Conservation (phyloP, 2,888 invertebrate species). For the Ommatoiulus sabulosus region DNA sequence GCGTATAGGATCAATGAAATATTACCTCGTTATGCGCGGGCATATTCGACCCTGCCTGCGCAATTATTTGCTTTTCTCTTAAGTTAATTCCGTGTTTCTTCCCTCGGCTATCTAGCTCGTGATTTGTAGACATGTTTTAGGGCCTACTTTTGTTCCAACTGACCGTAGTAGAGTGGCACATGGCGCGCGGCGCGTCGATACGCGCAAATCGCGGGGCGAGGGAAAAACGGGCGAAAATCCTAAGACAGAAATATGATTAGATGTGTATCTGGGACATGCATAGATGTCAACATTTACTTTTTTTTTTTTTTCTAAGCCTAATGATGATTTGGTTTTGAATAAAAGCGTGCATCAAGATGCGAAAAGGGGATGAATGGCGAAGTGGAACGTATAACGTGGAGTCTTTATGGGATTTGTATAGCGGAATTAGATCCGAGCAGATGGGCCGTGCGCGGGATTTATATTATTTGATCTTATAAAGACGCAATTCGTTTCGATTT, state of each 20-base stretch:
- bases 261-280: not conserved
- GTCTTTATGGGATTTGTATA: not conserved
- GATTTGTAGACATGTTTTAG: constrained; percentile 16
- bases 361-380: not conserved
- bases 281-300: not conserved
- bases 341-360: constrained; percentile 29
- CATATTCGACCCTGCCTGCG: too few species aligned
- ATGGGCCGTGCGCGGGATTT: constrained; percentile 10
- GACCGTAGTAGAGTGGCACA: not conserved
- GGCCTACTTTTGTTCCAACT: not conserved
- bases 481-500: constrained; percentile 47
- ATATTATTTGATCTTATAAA: constrained; percentile 41
- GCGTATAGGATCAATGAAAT: not conserved
- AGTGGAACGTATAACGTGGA: not conserved
- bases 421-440: constrained; percentile 17
- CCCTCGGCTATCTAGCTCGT: not conserved
- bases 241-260: constrained; percentile 9
- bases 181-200: not conserved
- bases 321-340: constrained; percentile 45
- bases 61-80: constrained; percentile 19
- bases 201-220: not conserved
- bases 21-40: not conserved
- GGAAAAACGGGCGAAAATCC: not conserved
- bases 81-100: not conserved
- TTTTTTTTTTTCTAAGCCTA: not conserved